A percentile compares a stretch with the other conserved stretches of the same genome.
phyloP scores from a whole-genome alignment of 2,888 invertebrate species.

The Diaprepes abbreviatus region DNA sequence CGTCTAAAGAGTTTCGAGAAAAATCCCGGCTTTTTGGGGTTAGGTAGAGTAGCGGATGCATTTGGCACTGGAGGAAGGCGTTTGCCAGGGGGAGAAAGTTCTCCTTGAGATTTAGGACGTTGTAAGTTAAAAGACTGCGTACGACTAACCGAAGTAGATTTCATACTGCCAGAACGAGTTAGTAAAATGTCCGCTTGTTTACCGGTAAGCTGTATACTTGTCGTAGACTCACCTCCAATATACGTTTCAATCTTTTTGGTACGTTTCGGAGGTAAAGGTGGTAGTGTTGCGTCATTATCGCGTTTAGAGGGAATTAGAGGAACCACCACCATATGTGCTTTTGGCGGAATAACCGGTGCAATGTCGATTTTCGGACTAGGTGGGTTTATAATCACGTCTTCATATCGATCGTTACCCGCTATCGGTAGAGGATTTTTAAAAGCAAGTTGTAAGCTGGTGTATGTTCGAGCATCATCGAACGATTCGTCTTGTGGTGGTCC shows the following conservation, averaged over 20 bases:
- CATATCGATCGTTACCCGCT: constrained; percentile 7
- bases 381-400: constrained; percentile 26
- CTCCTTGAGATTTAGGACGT: constrained; percentile 61
- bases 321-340: neutral
- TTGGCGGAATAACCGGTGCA: constrained; percentile 1
- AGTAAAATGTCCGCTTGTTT: constrained; percentile 55
- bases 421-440: constrained; percentile 79
- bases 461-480: constrained; percentile 84
- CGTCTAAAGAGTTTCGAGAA: constrained; percentile 76
- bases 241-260: constrained; percentile 71
- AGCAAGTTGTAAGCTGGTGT: constrained; percentile 87
- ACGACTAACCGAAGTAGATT: constrained; percentile 56
- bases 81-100: constrained; percentile 61
- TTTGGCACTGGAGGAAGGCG: constrained; percentile 67
- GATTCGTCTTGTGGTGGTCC: constrained; percentile 65
- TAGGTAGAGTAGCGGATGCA: constrained; percentile 65
- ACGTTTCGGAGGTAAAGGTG: constrained; percentile 87
- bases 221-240: constrained; percentile 59
- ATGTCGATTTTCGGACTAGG: constrained; percentile 24
- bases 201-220: constrained; percentile 53
- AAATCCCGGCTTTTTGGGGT: constrained; percentile 74
- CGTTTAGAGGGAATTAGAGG: constrained; percentile 51
- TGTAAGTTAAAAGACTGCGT: constrained; percentile 62
- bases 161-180: constrained; percentile 54
- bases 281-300: constrained; percentile 72